These are phyloP conservation scores for Dasypogon diadema DNA, from an alignment of 2,888 invertebrate genomes.

Conservation along the genomic window DNA sequence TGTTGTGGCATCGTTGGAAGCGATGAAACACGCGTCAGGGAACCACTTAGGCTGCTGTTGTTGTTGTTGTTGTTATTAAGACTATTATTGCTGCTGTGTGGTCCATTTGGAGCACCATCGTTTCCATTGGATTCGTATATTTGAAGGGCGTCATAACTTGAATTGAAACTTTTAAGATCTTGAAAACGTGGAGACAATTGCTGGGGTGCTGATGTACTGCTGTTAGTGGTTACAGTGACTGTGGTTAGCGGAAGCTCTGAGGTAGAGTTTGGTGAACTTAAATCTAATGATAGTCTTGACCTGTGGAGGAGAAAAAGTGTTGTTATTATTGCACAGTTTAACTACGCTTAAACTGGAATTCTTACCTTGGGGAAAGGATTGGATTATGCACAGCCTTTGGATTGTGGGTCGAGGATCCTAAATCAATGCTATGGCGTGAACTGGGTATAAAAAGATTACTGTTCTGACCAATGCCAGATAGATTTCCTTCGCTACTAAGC, in stretches of 20 bases:
- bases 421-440: constrained; percentile 77
- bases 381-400: constrained; percentile 55
- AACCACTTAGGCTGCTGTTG: constrained; percentile 51
- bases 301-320: constrained; percentile 53
- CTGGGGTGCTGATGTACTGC: not conserved
- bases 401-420: constrained; percentile 74
- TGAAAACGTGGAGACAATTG: constrained; percentile 54
- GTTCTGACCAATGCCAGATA: constrained; percentile 67
- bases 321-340: no score
- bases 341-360: not conserved
- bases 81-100: constrained; percentile 49
- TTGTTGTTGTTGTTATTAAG: constrained; percentile 55
- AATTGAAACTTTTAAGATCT: constrained; percentile 56
- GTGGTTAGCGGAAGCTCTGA: constrained; percentile 57
- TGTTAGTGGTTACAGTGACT: not conserved
- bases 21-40: constrained; percentile 58
- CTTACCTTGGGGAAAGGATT: constrained; percentile 61
- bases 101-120: constrained; percentile 4
- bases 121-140: constrained; percentile 55
- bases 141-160: constrained; percentile 54
- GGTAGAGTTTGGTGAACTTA: constrained; percentile 60
- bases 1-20: constrained; percentile 57
- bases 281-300: constrained; percentile 63
- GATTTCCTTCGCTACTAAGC: constrained; percentile 71
- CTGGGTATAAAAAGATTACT: constrained; percentile 74